Conservation (phyloP, 2,113 vertebrate genomes). For the Leptobrachium leishanense region DNA sequence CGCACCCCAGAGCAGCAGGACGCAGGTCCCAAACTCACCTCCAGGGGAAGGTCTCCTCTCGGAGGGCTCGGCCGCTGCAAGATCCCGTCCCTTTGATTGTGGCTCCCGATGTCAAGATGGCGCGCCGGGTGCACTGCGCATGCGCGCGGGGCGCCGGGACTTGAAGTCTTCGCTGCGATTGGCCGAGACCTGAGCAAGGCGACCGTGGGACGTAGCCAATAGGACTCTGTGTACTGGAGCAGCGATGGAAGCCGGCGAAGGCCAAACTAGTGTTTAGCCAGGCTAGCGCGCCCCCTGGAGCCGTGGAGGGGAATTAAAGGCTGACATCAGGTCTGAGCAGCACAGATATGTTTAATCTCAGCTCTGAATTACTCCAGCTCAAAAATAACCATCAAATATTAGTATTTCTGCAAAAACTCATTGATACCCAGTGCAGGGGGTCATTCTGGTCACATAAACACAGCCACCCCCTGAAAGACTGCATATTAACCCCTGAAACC, state of each 20-base stretch:
- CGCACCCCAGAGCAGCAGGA: neutral
- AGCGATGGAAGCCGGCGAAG: neutral
- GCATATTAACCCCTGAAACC: too few relatives aligned
- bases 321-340: too few relatives aligned
- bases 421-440: too few relatives aligned
- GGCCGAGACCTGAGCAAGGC: neutral
- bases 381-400: too few relatives aligned
- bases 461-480: too few relatives aligned
- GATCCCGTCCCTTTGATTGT: slow-evolving; percentile 34
- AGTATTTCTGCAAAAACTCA: too few relatives aligned
- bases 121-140: neutral
- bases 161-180: slow-evolving; percentile 6
- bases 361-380: too few relatives aligned
- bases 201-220: neutral
- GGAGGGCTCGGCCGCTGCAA: neutral
- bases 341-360: too few relatives aligned
- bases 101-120: slow-evolving; percentile 47
- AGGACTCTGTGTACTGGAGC: neutral
- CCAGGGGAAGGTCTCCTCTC: neutral
- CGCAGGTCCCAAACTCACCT: neutral
- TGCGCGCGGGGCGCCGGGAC: slow-evolving; percentile 15
- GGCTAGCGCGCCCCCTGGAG: neutral
- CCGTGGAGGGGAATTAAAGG: too few relatives aligned
- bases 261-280: neutral
- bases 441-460: too few relatives aligned